These are phyloP conservation scores for Clepsis dumicolana DNA, from an alignment of 2,888 invertebrate genomes.

Conservation along the genomic window DNA sequence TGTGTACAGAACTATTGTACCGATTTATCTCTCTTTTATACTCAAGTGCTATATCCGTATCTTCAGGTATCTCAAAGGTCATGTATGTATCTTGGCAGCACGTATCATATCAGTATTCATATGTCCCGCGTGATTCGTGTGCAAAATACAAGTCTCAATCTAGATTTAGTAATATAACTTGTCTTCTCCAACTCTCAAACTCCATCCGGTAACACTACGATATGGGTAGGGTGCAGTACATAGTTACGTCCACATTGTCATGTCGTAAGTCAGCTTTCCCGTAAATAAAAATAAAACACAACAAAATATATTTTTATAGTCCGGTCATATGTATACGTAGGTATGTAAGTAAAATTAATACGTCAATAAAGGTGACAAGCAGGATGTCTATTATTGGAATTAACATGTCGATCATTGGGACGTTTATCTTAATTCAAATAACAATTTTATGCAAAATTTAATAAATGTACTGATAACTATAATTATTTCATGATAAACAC, in stretches of 20 bases:
- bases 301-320: neutral
- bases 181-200: no score
- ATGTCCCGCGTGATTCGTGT: neutral
- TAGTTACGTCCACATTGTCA: no score
- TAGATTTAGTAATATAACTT: no score
- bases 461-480: conserved; percentile 11
- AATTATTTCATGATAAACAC: conserved; percentile 8
- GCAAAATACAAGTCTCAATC: neutral
- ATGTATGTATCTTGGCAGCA: neutral
- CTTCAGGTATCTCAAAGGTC: neutral
- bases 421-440: neutral
- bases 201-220: no score
- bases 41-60: neutral
- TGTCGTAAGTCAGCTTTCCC: neutral
- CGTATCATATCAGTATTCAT: neutral
- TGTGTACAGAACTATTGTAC: no score
- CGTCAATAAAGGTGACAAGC: no score
- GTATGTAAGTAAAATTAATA: no score
- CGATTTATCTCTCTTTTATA: neutral
- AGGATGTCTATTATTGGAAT: no score
- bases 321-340: no score
- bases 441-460: conserved; percentile 11
- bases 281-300: neutral
- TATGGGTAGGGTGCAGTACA: no score
- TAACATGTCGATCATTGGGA: no score